Evolutionary conservation across 2,113 vertebrate genomes (phyloP), one percentile per base, ranked within the genome.

Genomic region (Callospermophilus lateralis): DNA sequence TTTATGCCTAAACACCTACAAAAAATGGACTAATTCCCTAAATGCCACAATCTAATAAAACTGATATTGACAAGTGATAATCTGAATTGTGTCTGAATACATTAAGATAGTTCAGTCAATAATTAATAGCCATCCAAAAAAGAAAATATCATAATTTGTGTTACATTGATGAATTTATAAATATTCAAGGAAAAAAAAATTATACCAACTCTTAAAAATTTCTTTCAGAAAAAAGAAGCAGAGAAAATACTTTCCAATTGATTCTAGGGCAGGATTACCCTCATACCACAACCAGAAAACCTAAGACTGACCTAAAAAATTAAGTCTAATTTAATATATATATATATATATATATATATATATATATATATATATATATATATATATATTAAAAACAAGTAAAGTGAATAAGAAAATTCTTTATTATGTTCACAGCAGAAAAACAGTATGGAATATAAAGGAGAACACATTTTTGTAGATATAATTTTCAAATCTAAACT

Each of bases 401-500:
- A 51, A 80, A 93, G 72, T 63, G 20, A 94, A 94, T 26, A 76
- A 90, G 93, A 87, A 32, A 53, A 45, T 74, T 94, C 53, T 73
- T 55, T 78, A 34, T 22, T 34, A 85, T 58, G 48, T 34, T 92
- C 0, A 90, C 28, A n/a, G 15, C 26, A 94, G 39, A 42, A 92
- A 65, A 42, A 78, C 12, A 28, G 20, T 53, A 84, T 8, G 15
- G 32, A 79, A 84, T 83, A 84, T 70, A 78, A 87, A 72, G 8
- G 22, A 94, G 74, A 86, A 2, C 79, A 87, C 63, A 30, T 88
- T 77, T 93, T 51, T 76, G 67, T 20, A 87, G 51, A 95, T 24
- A 91, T 73, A 93, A 81, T 80, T 84, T 70, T 93, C 28, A 86
- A 93, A 93, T 76, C 55, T 58, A 72, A 93, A 95, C 37, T 84